Base-by-base conservation (phyloP, 2,113 vertebrate genomes). In the Scalopus aquaticus region DNA sequence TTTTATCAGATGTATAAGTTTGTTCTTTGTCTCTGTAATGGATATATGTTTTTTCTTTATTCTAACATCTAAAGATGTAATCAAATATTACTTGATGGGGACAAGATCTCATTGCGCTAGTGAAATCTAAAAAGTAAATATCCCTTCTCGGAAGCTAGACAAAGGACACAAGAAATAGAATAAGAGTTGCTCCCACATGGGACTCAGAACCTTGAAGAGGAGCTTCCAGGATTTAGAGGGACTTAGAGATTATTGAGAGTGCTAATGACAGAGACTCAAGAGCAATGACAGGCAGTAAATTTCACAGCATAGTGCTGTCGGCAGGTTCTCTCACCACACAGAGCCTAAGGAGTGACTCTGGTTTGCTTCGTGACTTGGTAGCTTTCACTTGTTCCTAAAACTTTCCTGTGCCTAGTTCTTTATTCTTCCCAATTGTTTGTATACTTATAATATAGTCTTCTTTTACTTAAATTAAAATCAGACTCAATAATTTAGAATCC, bases 271-370 rank as follows among this genome's bases (percentile, higher is more conserved):
- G 19, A 70, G 12, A 77, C 44, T 2, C 51, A 74, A 62, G 12
- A 56, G n/a, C 8, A 4, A 4, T 28, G 24, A 22, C 16, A 5
- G 10, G 10, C 24, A 4, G 32, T 16, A 37, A 24, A 9, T 22
- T n/a, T 4, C 24, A 28, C 42, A 5, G 1, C 12, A 32, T 5
- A 3, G 4, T 72, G 26, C 6, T 7, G 8, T 39, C 1, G 22
- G 11, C 28, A 13, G 22, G 0, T 5, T 37, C 64, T n/a, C 74
- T 39, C 24, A 10, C 1, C 28, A 39, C 19, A 19, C 3, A 19
- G 20, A 9, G 32, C 19, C 64, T n/a, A 15, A 32, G 7, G 6
- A 13, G 4, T 39, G 0, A 44, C 6, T 37, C 6, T 24, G 16
- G 32, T 9, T 82, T 72, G 70, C 10, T 42, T 56, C 54, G 65